Conservation (phyloP, 2,113 vertebrate species). For the Istiophorus platypterus region DNA sequence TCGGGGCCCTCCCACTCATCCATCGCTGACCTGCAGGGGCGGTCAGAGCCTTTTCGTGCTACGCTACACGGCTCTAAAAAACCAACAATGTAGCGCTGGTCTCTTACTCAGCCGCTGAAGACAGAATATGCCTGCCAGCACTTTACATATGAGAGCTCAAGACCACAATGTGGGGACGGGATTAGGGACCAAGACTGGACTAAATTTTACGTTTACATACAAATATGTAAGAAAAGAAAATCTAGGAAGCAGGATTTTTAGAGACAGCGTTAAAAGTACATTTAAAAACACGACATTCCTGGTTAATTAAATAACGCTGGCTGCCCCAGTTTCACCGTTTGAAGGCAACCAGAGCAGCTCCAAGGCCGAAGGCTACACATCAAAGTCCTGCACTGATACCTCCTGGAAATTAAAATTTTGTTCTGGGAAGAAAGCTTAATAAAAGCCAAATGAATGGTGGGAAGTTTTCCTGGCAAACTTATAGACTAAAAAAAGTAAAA, state of each 20-base stretch:
- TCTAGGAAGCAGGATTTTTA: not conserved
- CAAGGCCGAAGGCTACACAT: too few species aligned
- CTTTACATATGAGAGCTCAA: slow-evolving; percentile 1
- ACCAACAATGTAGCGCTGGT: slow-evolving; percentile 14
- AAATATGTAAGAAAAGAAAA: not conserved
- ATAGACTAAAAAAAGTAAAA: too few species aligned
- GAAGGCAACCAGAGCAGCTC: too few species aligned
- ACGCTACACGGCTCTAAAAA: slow-evolving; percentile 35
- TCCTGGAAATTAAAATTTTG: not conserved
- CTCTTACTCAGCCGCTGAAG: slow-evolving; percentile 54
- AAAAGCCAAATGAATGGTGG: not conserved
- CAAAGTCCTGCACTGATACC: too few species aligned
- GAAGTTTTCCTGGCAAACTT: not conserved
- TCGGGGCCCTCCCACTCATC: slow-evolving; percentile 30
- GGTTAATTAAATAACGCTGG: not conserved
- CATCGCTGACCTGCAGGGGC: slow-evolving; percentile 60
- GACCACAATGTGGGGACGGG: not conserved
- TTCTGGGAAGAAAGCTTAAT: too few species aligned
- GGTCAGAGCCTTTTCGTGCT: not conserved
- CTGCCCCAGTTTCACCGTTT: not conserved
- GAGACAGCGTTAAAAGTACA: not conserved
- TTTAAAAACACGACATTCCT: not conserved
- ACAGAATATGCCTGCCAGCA: slow-evolving; percentile 29
- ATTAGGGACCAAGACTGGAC: not conserved
- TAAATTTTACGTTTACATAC: too few species aligned